Evolutionary conservation across 2,797 vertebrate genomes (phyloP).

Genomic region (Semotilus atromaculatus): DNA sequence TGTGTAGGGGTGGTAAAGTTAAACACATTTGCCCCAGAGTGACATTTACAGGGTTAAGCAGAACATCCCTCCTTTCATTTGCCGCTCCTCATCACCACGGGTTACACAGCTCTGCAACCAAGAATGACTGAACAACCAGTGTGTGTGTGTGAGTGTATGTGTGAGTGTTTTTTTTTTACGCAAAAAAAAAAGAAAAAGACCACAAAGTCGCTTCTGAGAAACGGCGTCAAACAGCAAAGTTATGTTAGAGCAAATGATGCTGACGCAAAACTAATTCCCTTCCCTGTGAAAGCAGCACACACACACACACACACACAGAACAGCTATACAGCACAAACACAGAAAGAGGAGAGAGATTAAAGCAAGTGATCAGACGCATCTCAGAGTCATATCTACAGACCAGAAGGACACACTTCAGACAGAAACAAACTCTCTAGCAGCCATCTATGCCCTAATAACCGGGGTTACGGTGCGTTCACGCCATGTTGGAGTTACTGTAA

Average conservation of each 20-base stretch:
- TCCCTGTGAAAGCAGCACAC: slow-evolving; percentile 33
- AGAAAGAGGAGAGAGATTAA: not conserved
- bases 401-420: no score
- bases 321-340: slow-evolving; percentile 33
- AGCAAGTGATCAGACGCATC: not conserved
- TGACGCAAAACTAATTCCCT: slow-evolving; percentile 66
- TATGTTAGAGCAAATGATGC: slow-evolving; percentile 56
- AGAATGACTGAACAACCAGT: slow-evolving; percentile 76
- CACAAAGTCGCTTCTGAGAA: slow-evolving; percentile 59
- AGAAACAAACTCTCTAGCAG: no score
- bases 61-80: slow-evolving; percentile 59
- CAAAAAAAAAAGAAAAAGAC: slow-evolving; percentile 16
- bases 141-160: slow-evolving; percentile 45
- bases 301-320: slow-evolving; percentile 23
- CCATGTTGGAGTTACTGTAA: no score
- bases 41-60: slow-evolving; percentile 78
- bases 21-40: slow-evolving; percentile 71
- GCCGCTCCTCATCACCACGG: slow-evolving; percentile 71
- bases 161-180: slow-evolving; percentile 18
- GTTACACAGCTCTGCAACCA: slow-evolving; percentile 73
- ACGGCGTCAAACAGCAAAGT: slow-evolving; percentile 69
- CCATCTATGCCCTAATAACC: no score
- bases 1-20: slow-evolving; percentile 66
- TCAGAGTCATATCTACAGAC: no score
- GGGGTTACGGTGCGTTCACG: no score